A percentile compares a stretch with the other conserved stretches of the same genome.
phyloP scores from a whole-genome alignment of 2,797 vertebrate species.

The Synaphobranchus kaupii region DNA sequence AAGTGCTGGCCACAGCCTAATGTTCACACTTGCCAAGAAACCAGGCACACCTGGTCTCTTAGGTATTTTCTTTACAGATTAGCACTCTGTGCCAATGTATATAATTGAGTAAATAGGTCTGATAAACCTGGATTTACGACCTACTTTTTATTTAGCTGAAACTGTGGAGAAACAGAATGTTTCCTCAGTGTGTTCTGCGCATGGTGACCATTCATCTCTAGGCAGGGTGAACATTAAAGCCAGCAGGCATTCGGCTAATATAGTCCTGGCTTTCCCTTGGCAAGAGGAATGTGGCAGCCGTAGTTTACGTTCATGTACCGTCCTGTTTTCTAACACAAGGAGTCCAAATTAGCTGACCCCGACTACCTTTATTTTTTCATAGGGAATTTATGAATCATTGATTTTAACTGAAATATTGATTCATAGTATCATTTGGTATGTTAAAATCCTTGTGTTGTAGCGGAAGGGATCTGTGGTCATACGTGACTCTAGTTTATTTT shows the following conservation, averaged over 20 bases:
- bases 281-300: conserved; percentile 34
- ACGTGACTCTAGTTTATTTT: background rate
- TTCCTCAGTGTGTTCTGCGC: background rate
- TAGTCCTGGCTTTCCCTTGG: conserved; percentile 33
- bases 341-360: conserved; percentile 25
- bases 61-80: background rate
- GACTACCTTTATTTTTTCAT: background rate
- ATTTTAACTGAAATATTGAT: conserved; percentile 6
- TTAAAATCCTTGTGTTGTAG: background rate
- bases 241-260: conserved; percentile 44
- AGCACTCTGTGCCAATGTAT: background rate
- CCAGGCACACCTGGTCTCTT: background rate
- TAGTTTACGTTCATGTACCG: conserved; percentile 35
- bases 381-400: background rate
- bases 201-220: conserved; percentile 8
- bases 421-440: conserved; percentile 12
- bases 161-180: background rate
- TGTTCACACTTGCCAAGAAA: conserved; percentile 10
- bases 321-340: conserved; percentile 33
- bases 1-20: background rate
- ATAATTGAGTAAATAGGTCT: background rate
- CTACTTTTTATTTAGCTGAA: background rate
- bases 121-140: background rate
- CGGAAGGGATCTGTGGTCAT: background rate
- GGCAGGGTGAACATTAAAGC: conserved; percentile 27